These are phyloP conservation scores for Neoascia interrupta DNA, from an alignment of 2,888 invertebrate genomes.

Conservation along the genomic window DNA sequence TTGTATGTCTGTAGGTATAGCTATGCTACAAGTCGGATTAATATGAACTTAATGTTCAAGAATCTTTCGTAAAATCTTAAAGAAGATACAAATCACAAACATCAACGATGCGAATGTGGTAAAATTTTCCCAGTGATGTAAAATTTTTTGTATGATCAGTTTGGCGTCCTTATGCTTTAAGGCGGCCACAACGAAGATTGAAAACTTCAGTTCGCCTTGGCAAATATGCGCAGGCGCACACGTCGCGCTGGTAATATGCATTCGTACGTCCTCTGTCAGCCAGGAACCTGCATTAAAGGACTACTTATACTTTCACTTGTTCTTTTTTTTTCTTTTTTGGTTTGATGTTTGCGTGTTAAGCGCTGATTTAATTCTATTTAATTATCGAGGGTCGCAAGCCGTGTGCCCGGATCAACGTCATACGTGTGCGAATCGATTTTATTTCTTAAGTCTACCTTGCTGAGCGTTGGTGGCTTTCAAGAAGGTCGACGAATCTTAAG, in stretches of 20 bases:
- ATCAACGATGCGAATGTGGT: no score
- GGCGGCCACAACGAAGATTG: neutral
- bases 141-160: slow-evolving; percentile 56
- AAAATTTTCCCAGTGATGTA: slow-evolving; percentile 35
- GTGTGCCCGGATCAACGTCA: slow-evolving; percentile 60
- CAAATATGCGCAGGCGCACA: neutral
- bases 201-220: neutral
- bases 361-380: slow-evolving; percentile 73
- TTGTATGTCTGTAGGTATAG: slow-evolving; percentile 42
- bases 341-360: slow-evolving; percentile 72
- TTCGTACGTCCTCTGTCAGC: slow-evolving; percentile 27
- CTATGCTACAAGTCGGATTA: slow-evolving; percentile 53
- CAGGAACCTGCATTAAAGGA: slow-evolving; percentile 41
- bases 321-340: slow-evolving; percentile 36
- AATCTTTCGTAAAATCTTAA: slow-evolving; percentile 28
- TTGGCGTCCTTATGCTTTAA: slow-evolving; percentile 2
- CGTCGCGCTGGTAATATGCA: slow-evolving; percentile 15
- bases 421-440: slow-evolving; percentile 43
- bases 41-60: slow-evolving; percentile 54
- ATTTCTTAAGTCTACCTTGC: slow-evolving; percentile 60
- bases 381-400: slow-evolving; percentile 69
- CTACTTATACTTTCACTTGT: no score
- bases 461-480: no score
- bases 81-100: neutral
- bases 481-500: no score